These are phyloP conservation scores for Cyanoderma ruficeps DNA, from an alignment of 2,113 vertebrate species.

Conservation along the genomic window DNA sequence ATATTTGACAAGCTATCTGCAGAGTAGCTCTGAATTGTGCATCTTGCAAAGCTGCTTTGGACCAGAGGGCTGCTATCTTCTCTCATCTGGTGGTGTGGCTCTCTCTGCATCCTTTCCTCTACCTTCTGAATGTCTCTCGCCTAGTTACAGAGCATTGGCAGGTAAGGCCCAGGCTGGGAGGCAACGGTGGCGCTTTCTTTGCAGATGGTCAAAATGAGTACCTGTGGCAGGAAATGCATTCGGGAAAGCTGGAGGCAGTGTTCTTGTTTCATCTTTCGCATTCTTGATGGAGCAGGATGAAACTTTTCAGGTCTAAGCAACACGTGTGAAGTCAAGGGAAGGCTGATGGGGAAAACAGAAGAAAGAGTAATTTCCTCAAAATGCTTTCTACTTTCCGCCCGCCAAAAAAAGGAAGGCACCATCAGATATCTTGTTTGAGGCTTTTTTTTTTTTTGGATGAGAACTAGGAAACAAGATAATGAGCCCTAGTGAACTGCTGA, in stretches of 20 bases:
- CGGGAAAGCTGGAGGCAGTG: too few species aligned
- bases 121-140: background rate
- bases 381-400: background rate
- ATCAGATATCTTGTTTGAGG: background rate
- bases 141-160: background rate
- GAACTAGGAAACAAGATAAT: too few species aligned
- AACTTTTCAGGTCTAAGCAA: too few species aligned
- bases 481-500: background rate
- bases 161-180: too few species aligned
- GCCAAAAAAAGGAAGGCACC: background rate
- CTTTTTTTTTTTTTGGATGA: background rate
- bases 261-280: fast-evolving
- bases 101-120: background rate
- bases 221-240: background rate
- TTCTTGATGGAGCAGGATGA: too few species aligned
- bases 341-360: background rate
- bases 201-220: background rate
- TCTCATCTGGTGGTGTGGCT: background rate
- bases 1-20: too few species aligned
- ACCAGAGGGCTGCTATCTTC: background rate
- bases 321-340: background rate
- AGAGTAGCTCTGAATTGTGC: background rate
- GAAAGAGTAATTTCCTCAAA: background rate
- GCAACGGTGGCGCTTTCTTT: background rate
- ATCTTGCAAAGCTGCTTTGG: background rate